Base-by-base conservation (phyloP, 2,113 vertebrate species). In the Peucedramus taeniatus region DNA sequence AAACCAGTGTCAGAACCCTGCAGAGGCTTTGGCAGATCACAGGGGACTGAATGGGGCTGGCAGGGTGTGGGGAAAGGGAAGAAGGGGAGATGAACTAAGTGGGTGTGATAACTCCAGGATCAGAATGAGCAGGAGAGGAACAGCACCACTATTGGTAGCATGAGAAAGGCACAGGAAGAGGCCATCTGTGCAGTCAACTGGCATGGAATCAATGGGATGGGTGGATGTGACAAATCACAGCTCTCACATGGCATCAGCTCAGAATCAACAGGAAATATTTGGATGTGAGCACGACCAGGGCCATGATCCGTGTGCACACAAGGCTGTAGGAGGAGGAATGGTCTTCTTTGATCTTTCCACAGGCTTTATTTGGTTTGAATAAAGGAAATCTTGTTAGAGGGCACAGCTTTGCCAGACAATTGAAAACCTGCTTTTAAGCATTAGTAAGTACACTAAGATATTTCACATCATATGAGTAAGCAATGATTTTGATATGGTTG, bases 381-480 rank as follows among this genome's bases (percentile, higher is more conserved):
- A 66, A 37, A 83, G 42, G 10, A 35, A 87, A 35, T 12, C 15
- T 59, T 35, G 23, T 49, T 39, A 28, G 37, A 84, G 23, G 49
- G 20, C 70, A 53, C 31, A 79, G 23, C 54, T 93, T 69, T 71
- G 21, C 28, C 30, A 49, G 22, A 57, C 21, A 51, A 21, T 6
- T 80, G 42, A 22, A 53, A 49, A 88, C 21, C 31, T 49, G 12
- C 60, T 63, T 71, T 66, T 42, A 86, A 89, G 60, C 65, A 59
- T 83, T 77, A 59, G 33, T 83, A 66, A 96, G 87, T 64, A 51
- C 60, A 27, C 42, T 74, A 49, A 90, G 90, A 61, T 42, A 56
- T 84, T 83, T 95, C 77, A 42, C 44, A 80, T 31, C 64, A 45
- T 23, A 49, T 13, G 69, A 37, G 31, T 83, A 94, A 96, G 68